Conservation (phyloP, 2,113 vertebrate genomes). For the Synchiropus splendidus region DNA sequence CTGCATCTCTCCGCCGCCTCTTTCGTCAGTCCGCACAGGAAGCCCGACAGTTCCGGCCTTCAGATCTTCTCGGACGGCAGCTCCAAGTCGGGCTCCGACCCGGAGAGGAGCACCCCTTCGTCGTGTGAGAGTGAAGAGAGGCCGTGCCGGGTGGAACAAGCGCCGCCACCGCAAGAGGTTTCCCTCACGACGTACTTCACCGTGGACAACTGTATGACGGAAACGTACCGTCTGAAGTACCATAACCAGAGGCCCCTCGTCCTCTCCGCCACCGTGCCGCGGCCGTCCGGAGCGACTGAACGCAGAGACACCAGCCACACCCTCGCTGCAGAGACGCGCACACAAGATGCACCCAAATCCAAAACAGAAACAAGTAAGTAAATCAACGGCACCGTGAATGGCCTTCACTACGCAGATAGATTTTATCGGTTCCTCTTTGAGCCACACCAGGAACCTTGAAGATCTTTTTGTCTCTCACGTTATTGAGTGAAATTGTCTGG, state of each 20-base stretch:
- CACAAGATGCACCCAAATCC: conserved; percentile 64
- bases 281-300: conserved; percentile 48
- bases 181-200: conserved; percentile 91
- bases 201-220: conserved; percentile 96
- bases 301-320: conserved; percentile 50
- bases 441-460: too few relatives aligned
- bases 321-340: conserved; percentile 51
- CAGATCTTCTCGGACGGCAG: conserved; percentile 54
- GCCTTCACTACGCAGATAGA: too few relatives aligned
- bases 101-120: conserved; percentile 55
- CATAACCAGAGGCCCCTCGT: conserved; percentile 88
- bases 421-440: too few relatives aligned
- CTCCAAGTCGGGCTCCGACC: conserved; percentile 60
- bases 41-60: conserved; percentile 36
- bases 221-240: conserved; percentile 92
- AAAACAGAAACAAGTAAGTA: conserved; percentile 69
- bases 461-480: too few relatives aligned
- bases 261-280: conserved; percentile 65
- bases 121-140: conserved; percentile 54
- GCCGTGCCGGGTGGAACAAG: conserved; percentile 25
- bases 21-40: conserved; percentile 35
- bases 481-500: too few relatives aligned
- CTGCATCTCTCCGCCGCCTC: conserved; percentile 33
- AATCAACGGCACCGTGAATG: too few relatives aligned
- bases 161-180: conserved; percentile 62